phyloP scores from a whole-genome alignment of 1,140 invertebrate genomes.

The Drosophila rufa region DNA sequence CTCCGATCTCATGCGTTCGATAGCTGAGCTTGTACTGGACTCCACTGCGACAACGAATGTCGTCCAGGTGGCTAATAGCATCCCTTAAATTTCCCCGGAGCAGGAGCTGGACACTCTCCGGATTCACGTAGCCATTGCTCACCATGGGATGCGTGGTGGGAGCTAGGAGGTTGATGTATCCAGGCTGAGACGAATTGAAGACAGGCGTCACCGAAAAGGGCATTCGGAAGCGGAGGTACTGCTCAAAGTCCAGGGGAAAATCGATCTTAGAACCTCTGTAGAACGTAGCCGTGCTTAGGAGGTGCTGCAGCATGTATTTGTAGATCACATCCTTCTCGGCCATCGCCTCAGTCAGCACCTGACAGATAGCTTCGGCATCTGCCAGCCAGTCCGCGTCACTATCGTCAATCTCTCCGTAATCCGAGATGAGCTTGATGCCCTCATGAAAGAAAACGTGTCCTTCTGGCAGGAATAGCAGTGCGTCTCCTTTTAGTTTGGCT shows the following conservation, averaged over 20 bases:
- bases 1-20: conserved; percentile 60
- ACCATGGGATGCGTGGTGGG: conserved; percentile 51
- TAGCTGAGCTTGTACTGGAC: conserved; percentile 51
- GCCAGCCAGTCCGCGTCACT: conserved; percentile 42
- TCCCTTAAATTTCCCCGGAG: conserved; percentile 53
- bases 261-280: conserved; percentile 61
- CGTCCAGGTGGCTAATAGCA: conserved; percentile 28
- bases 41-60: conserved; percentile 36
- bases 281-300: conserved; percentile 56
- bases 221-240: conserved; percentile 56
- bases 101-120: conserved; percentile 53
- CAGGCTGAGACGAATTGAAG: conserved; percentile 52
- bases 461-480: conserved; percentile 21
- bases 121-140: conserved; percentile 47
- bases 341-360: conserved; percentile 45
- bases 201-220: conserved; percentile 58
- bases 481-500: conserved; percentile 17
- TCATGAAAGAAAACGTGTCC: conserved; percentile 49
- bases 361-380: conserved; percentile 51
- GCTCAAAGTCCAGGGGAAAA: conserved; percentile 57
- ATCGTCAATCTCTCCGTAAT: conserved; percentile 52
- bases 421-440: conserved; percentile 53
- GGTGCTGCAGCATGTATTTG: conserved; percentile 42
- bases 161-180: conserved; percentile 53
- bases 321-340: conserved; percentile 59